A percentile compares a stretch with the other conserved stretches of the same genome.
These are phyloP conservation scores for Austrolebias charrua DNA, from an alignment of 2,797 vertebrate genomes.

Conservation along the genomic window DNA sequence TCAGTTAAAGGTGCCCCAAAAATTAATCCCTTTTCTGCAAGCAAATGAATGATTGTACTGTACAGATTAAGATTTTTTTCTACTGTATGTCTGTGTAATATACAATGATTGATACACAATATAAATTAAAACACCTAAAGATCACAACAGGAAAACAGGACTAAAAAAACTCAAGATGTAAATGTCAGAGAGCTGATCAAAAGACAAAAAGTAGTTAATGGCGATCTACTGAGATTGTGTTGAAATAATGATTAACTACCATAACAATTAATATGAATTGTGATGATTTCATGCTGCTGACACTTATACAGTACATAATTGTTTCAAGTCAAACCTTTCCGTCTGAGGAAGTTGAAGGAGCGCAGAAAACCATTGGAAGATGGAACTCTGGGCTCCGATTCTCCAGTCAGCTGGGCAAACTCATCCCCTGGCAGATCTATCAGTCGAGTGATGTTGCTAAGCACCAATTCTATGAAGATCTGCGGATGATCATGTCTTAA, in stretches of 20 bases:
- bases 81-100: not conserved
- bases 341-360: slow-evolving; percentile 90
- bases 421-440: slow-evolving; percentile 95
- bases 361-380: slow-evolving; percentile 86
- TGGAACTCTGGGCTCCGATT: slow-evolving; percentile 86
- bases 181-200: too few relatives aligned
- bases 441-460: slow-evolving; percentile 93
- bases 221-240: too few relatives aligned
- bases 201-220: too few relatives aligned
- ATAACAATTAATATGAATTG: too few relatives aligned
- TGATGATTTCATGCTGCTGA: not conserved
- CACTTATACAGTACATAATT: not conserved
- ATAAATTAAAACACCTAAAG: too few relatives aligned
- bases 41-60: slow-evolving; percentile 1
- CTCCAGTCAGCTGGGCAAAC: slow-evolving; percentile 90
- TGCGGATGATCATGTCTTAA: slow-evolving; percentile 90
- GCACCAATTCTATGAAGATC: slow-evolving; percentile 87
- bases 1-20: slow-evolving; percentile 95
- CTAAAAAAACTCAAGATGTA: too few relatives aligned
- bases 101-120: not conserved
- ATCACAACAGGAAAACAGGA: too few relatives aligned
- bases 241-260: too few relatives aligned
- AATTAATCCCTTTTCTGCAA: slow-evolving; percentile 91
- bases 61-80: not conserved
- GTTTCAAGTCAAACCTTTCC: slow-evolving; percentile 84